phyloP scores from a whole-genome alignment of 2,888 invertebrate genomes.

The Camponotus fellah region DNA sequence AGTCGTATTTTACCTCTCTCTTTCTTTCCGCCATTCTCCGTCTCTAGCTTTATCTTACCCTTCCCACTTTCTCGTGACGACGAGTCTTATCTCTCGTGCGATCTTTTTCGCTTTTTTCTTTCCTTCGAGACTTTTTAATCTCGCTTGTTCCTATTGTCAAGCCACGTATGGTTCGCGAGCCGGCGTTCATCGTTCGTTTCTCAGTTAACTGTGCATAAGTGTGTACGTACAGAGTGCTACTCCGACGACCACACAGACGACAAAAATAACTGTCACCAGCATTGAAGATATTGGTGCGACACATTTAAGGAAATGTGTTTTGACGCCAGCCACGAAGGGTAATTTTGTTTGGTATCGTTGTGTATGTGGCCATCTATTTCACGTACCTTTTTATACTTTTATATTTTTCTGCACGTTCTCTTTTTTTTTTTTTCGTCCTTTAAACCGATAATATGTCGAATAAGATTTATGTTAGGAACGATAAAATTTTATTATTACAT shows the following conservation, averaged over 20 bases:
- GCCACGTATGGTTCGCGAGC: background rate
- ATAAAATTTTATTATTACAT: background rate
- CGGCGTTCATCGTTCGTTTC: background rate
- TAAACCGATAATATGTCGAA: background rate
- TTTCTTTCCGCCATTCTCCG: background rate
- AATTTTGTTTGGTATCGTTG: background rate
- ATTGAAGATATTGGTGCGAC: background rate
- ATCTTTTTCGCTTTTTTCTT: background rate
- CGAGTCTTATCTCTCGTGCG: background rate
- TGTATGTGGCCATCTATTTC: background rate
- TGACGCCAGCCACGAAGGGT: background rate
- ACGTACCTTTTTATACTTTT: background rate
- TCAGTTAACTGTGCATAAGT: background rate
- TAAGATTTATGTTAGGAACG: background rate
- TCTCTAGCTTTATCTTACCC: background rate
- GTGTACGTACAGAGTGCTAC: too few relatives aligned
- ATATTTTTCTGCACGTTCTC: background rate
- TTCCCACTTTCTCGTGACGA: background rate
- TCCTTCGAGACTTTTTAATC: background rate
- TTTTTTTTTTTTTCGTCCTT: background rate
- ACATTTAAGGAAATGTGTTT: background rate
- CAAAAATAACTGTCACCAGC: background rate
- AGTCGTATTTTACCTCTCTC: constrained; percentile 1
- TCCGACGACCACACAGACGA: background rate
- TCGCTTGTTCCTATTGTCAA: background rate